Evolutionary conservation across 1,140 invertebrate genomes (phyloP), one percentile per base, ranked within the genome.

Genomic region (Heterodera schachtii): DNA sequence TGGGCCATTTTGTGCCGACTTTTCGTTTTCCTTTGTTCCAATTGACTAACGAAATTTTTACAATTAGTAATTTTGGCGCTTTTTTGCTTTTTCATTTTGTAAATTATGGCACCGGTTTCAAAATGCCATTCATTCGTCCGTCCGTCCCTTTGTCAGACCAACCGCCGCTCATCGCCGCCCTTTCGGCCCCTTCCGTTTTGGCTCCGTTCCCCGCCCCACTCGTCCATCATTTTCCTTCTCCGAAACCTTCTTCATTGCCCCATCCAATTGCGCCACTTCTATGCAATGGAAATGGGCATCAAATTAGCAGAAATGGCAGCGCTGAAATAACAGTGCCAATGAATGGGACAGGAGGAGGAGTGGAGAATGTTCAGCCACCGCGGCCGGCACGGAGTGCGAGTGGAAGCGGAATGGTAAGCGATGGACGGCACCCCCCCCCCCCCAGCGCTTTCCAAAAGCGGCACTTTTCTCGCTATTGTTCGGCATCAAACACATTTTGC

Each of bases 291-390:
- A 60, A 60, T 60, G 57, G 57, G 9, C 13, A 19, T 16, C 4
- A 11, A 11, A 16, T 4, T 16, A 16, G 9, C n/a, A n/a, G n/a
- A 60, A 11, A 60, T 11, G 57, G 3, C 57, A 19, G 11, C 57
- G 16, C 57, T 16, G 57, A 60, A 60, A 60, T 60, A 16, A 16
- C 11, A 16, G 16, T 16, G 4, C 11, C 16, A 3, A 60, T 21
- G 3, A 31, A 31, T 31, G 69, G 69, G 7, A n/a, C n/a, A n/a
- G n/a, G n/a, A n/a, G 69, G 3, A 7, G 21, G 7, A 31, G 69
- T 19, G 19, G 69, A 71, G 19, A 44, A 74, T 46, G 19, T 69
- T 49, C 69, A 79, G 3, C 64, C 57, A 16, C 64, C 78, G 47
- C 3, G 41, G 16, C 67, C 78, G 44, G 78, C 70, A 43, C 31